Percentiles rank a stretch among this genome's conserved stretches.
Conservation (phyloP, 2,888 invertebrate species). For the Eilema depressum region DNA sequence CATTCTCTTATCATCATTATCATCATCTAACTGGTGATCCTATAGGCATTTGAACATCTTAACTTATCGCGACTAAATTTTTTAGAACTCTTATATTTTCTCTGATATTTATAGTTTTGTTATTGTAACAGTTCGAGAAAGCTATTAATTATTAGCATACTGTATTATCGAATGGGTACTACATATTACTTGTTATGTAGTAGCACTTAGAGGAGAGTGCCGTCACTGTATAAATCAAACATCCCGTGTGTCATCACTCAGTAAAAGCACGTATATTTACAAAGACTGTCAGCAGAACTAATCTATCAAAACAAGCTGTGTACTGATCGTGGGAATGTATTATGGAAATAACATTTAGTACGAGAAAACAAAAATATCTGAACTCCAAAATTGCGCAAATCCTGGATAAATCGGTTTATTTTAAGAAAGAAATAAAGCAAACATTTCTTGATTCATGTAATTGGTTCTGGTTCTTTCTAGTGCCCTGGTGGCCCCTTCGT, state of each 20-base stretch:
- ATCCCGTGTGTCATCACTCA: conserved; percentile 16
- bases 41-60: neutral
- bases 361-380: neutral
- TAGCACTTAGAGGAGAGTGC: conserved; percentile 3
- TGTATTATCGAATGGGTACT: neutral
- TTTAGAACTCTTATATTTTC: neutral
- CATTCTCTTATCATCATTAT: too few relatives aligned
- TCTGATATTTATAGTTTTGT: neutral
- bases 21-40: neutral
- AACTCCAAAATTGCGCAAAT: neutral
- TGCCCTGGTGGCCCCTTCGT: too few relatives aligned
- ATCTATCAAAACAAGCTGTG: conserved; percentile 3
- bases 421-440: too few relatives aligned
- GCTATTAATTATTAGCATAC: neutral
- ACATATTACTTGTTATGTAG: neutral
- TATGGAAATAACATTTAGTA: neutral
- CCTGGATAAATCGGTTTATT: neutral
- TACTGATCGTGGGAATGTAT: neutral
- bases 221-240: conserved; percentile 17
- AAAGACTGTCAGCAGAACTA: conserved; percentile 14
- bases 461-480: neutral
- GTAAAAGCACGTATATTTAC: conserved; percentile 17
- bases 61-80: neutral
- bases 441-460: too few relatives aligned
- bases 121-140: neutral